Evolutionary conservation across 2,797 vertebrate genomes (phyloP), one percentile per base, ranked within the genome.

Genomic region (Rachycentron canadum): DNA sequence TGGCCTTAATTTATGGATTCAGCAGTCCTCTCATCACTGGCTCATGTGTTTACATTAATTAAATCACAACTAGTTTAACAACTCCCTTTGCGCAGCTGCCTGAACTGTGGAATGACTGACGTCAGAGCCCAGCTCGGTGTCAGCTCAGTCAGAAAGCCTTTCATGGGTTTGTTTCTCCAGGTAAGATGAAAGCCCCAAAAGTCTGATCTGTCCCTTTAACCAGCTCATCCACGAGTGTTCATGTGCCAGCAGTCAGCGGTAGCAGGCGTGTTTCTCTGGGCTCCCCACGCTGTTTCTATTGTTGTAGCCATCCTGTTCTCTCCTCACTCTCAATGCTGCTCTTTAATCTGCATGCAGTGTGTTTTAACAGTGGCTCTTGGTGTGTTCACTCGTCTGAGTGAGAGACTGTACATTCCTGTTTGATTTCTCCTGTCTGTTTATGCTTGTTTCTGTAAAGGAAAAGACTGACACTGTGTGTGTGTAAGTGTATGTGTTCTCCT

Each of bases 211-310:
- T 64, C 69, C 52, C 73, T 82, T 89, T 78, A 84, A 88, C 52
- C 58, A 76, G 21, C 61, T 73, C 32, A 9, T 73, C 63, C 50
- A 30, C 21, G 21, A 83, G 81, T 73, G 84, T 78, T 84, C 30
- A 1, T 79, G 72, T 89, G 91, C 81, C 88, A 87, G 71, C 82
- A 84, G 82, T 86, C 78, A 59, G 79, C 38, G 55, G 83, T 67
- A 85, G 82, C 82, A 73, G 84, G 83, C 75, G 69, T 82, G 61
- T 77, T 88, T 82, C 84, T 82, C 69, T 62, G 82, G 75, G 69
- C 87, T 90, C 90, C 88, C 86, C 89, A 89, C 83, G 86, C 90
- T 86, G 50, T 79, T 89, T 86, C 88, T 92, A 86, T 90, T 90
- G 84, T 91, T 91, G 82, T 87, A 88, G 79, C 76, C 74, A 25